phyloP scores from a whole-genome alignment of 2,113 vertebrate species.

The Melierax canorus region DNA sequence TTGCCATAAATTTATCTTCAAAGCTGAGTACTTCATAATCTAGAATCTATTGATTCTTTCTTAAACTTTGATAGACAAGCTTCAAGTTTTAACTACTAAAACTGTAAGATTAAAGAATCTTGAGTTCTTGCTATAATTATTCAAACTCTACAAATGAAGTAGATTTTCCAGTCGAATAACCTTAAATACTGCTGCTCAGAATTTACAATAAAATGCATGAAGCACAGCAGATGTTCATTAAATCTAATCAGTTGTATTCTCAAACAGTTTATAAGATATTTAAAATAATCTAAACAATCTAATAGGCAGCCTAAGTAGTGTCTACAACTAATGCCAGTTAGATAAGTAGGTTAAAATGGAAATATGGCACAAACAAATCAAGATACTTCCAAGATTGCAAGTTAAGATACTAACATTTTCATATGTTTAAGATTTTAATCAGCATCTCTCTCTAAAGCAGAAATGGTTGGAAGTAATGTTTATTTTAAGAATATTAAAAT shows the following conservation, averaged over 20 bases:
- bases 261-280: neutral
- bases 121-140: constrained; percentile 15
- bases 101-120: neutral
- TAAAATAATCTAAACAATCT: neutral
- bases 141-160: constrained; percentile 43
- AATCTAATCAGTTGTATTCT: constrained; percentile 13
- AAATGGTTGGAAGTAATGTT: neutral
- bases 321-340: neutral
- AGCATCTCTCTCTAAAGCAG: neutral
- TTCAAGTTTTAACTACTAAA: neutral
- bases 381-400: neutral
- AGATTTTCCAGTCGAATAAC: constrained; percentile 49
- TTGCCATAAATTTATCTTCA: neutral
- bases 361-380: neutral
- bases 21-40: neutral
- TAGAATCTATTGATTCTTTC: neutral
- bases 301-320: neutral
- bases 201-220: neutral
- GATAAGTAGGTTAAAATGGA: neutral
- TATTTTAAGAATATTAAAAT: neutral
- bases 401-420: neutral
- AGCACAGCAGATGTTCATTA: constrained; percentile 43
- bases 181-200: constrained; percentile 11
- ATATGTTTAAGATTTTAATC: neutral
- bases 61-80: neutral